A percentile compares a stretch with the other conserved stretches of the same genome.
Evolutionary conservation across 2,888 invertebrate genomes (phyloP).

Genomic region (Meiosimyza decipiens): DNA sequence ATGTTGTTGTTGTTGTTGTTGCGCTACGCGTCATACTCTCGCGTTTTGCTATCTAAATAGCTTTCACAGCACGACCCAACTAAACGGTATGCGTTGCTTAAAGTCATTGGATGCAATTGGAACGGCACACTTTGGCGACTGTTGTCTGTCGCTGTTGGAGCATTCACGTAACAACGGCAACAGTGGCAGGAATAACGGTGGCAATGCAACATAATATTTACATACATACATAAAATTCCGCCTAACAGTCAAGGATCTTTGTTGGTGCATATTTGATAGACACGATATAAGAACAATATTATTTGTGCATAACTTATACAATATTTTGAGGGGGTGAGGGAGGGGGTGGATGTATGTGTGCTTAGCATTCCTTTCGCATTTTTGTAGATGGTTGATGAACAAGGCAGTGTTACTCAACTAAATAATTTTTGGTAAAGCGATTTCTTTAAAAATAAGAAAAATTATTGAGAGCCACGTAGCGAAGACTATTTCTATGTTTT

Average conservation of each 20-base stretch:
- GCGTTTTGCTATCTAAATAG: constrained; percentile 9
- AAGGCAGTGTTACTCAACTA: too few relatives aligned
- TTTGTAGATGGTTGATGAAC: not conserved
- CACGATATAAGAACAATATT: constrained; percentile 37
- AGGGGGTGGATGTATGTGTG: not conserved
- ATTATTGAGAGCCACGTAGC: too few relatives aligned
- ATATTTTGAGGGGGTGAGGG: not conserved
- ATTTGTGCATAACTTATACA: constrained; percentile 36
- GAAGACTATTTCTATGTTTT: too few relatives aligned
- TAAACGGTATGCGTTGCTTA: too few relatives aligned
- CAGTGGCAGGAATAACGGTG: not conserved
- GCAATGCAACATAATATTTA: constrained; percentile 5
- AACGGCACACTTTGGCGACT: too few relatives aligned
- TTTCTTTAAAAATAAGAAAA: too few relatives aligned
- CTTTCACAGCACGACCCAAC: constrained; percentile 18
- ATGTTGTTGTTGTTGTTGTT: not conserved
- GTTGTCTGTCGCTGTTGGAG: too few relatives aligned
- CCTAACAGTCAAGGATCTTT: constrained; percentile 19
- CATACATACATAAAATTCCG: not conserved
- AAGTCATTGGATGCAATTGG: too few relatives aligned
- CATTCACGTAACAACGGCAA: not conserved
- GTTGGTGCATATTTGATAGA: constrained; percentile 36
- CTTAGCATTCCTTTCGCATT: not conserved
- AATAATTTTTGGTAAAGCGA: too few relatives aligned
- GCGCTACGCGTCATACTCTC: too few relatives aligned